Evolutionary conservation across 1,140 invertebrate species (phyloP).

Genomic region (Campodea augens): DNA sequence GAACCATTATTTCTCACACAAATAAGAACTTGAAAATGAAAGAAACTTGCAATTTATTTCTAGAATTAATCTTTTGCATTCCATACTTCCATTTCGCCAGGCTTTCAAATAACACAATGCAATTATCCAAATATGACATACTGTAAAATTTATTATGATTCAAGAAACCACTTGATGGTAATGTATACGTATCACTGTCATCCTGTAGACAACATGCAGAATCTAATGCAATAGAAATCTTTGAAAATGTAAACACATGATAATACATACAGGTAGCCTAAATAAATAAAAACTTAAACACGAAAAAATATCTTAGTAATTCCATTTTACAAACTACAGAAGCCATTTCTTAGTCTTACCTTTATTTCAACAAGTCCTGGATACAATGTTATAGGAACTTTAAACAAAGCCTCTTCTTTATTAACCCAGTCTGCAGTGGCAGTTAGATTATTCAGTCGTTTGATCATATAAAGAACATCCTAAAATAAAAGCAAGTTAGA

Average conservation of each 20-base stretch:
- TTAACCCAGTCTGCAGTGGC: conserved; percentile 66
- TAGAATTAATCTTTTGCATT: too few species aligned
- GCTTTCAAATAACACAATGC: too few species aligned
- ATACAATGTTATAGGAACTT: conserved; percentile 51
- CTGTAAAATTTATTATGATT: too few species aligned
- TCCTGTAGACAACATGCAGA: conserved; percentile 15
- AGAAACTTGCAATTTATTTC: too few species aligned
- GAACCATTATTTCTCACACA: too few species aligned
- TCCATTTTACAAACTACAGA: conserved; percentile 25
- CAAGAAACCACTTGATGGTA: too few species aligned
- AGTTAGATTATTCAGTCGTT: conserved; percentile 48
- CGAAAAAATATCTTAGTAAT: conserved; percentile 18
- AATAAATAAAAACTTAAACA: not conserved
- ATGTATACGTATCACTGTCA: not conserved
- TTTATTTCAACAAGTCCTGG: conserved; percentile 45
- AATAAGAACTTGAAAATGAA: too few species aligned
- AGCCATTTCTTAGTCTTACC: conserved; percentile 6
- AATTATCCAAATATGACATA: too few species aligned
- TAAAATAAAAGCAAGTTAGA: conserved; percentile 14
- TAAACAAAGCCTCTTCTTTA: conserved; percentile 67
- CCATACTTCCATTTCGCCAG: too few species aligned
- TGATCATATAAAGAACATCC: conserved; percentile 49
- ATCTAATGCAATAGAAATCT: not conserved
- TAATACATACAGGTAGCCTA: not conserved
- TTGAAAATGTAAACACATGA: too few species aligned